Percentiles rank a stretch among this genome's conserved stretches.
phyloP scores from a whole-genome alignment of 2,113 vertebrate species.

The Syngnathus floridae region DNA sequence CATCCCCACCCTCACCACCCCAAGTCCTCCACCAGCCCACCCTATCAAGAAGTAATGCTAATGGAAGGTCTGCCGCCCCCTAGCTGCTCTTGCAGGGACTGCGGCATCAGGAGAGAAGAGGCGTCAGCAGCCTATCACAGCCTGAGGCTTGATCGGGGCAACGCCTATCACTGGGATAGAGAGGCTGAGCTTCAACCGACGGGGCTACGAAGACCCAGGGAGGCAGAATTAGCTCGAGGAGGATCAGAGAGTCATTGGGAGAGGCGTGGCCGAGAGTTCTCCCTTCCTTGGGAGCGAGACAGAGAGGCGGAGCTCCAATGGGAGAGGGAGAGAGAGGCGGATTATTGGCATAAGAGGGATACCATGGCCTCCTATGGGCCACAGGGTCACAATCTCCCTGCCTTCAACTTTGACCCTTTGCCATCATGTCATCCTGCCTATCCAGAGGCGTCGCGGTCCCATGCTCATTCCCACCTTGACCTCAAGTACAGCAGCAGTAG shows the following conservation, averaged over 20 bases:
- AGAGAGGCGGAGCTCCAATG: conserved; percentile 71
- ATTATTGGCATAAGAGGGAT: conserved; percentile 70
- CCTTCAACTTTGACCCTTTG: conserved; percentile 72
- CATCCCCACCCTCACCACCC: conserved; percentile 57
- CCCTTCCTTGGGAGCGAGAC: conserved; percentile 73
- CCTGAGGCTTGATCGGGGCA: conserved; percentile 68
- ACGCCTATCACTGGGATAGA: conserved; percentile 67
- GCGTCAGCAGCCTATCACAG: conserved; percentile 66
- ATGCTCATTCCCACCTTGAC: conserved; percentile 70
- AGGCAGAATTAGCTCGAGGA: conserved; percentile 51
- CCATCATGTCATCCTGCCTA: conserved; percentile 71
- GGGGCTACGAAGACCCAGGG: conserved; percentile 57
- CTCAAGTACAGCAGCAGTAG: conserved; percentile 77
- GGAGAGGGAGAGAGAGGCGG: conserved; percentile 70
- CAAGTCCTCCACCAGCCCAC: conserved; percentile 55
- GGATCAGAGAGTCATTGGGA: conserved; percentile 65
- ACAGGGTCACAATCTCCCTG: conserved; percentile 61
- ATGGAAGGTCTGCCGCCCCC: conserved; percentile 68
- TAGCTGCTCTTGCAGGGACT: conserved; percentile 75
- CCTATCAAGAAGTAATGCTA: conserved; percentile 77
- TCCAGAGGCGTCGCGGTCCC: conserved; percentile 65
- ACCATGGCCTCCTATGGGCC: conserved; percentile 68
- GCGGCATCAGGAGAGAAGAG: conserved; percentile 69
- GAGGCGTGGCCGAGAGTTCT: conserved; percentile 62
- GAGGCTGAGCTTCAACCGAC: conserved; percentile 67